Evolutionary conservation across 2,113 vertebrate genomes (phyloP).

Genomic region (Atherinomorus stipes): DNA sequence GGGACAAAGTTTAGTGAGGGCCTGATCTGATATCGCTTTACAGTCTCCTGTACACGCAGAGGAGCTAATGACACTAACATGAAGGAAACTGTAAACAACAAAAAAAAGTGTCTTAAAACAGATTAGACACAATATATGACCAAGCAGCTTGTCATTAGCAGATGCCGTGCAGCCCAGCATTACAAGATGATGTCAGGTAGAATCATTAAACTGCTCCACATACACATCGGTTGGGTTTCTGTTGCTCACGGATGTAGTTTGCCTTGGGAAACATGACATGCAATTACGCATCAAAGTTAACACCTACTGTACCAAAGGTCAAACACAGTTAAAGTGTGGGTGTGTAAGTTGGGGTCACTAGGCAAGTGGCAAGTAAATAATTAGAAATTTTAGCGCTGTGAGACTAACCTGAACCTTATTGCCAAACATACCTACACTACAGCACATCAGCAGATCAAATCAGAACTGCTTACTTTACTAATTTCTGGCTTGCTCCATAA

Average conservation of each 20-base stretch:
- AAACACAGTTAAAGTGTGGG: not conserved
- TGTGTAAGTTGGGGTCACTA: too few species aligned
- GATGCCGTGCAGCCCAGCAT: slow-evolving; percentile 37
- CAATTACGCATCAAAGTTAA: too few species aligned
- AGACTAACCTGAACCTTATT: too few species aligned
- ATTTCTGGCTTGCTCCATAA: too few species aligned
- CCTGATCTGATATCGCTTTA: slow-evolving; percentile 28
- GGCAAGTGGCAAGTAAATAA: too few species aligned
- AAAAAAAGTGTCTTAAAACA: slow-evolving; percentile 20
- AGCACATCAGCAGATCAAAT: too few species aligned
- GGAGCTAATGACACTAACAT: not conserved
- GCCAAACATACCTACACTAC: too few species aligned
- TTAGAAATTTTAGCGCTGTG: too few species aligned
- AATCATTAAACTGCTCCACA: slow-evolving; percentile 54
- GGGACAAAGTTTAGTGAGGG: slow-evolving; percentile 74
- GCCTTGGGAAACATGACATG: too few species aligned
- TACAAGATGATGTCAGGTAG: slow-evolving; percentile 61
- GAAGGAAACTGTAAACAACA: not conserved
- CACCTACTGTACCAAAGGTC: not conserved
- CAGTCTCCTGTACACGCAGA: not conserved
- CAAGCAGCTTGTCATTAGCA: slow-evolving; percentile 50
- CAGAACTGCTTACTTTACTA: too few species aligned
- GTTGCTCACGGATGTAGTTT: slow-evolving; percentile 17
- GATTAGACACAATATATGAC: slow-evolving; percentile 54
- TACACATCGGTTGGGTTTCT: slow-evolving; percentile 24